Evolutionary conservation across 2,888 invertebrate genomes (phyloP).

Genomic region (Rotaria macrura): DNA sequence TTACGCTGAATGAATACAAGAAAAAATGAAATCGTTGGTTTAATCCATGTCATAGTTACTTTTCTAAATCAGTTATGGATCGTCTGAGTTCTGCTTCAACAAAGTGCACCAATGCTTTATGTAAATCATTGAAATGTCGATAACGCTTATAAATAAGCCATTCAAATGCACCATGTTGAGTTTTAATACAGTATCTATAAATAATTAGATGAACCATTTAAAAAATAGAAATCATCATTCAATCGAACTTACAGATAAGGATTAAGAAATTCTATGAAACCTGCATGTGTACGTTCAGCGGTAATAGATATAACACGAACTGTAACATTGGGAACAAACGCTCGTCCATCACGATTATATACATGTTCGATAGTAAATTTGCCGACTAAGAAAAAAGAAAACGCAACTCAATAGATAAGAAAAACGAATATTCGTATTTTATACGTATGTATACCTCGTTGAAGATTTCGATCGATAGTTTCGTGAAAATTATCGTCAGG

Average conservation of each 20-base stretch:
- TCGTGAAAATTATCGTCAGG: neutral
- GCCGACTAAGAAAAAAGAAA: neutral
- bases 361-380: neutral
- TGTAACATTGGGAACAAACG: neutral
- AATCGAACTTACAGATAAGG: neutral
- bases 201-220: neutral
- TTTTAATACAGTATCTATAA: constrained; percentile 20
- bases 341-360: neutral
- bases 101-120: constrained; percentile 9
- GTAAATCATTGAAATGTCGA: constrained; percentile 21
- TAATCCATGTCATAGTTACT: neutral
- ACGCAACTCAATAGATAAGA: neutral
- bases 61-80: neutral
- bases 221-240: neutral
- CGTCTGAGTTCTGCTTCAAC: neutral
- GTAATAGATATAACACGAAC: neutral
- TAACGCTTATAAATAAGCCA: constrained; percentile 24
- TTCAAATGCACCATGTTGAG: constrained; percentile 1
- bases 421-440: neutral
- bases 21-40: neutral
- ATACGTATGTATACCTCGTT: neutral
- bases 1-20: too few species aligned
- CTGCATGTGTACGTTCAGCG: neutral
- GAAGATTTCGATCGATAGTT: neutral
- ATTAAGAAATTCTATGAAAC: neutral